A percentile compares a stretch with the other conserved stretches of the same genome.
These are phyloP conservation scores for Chelonus formosanus DNA, from an alignment of 2,888 invertebrate species.

Conservation along the genomic window DNA sequence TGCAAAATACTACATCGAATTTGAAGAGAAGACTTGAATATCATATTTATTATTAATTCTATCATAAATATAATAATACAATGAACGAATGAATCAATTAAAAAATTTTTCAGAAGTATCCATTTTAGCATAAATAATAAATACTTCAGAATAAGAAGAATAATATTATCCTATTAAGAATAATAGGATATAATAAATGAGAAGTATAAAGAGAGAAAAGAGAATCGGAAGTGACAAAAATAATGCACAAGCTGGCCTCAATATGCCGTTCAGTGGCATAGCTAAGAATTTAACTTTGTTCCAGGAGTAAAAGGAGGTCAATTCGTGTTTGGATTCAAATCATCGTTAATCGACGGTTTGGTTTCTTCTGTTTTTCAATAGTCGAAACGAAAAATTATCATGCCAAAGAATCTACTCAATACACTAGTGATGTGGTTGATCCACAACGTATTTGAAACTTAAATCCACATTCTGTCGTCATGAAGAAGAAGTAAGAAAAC, in stretches of 20 bases:
- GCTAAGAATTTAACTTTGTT: constrained; percentile 3
- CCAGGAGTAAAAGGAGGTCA: not conserved
- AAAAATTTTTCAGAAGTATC: no score
- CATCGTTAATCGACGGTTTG: not conserved
- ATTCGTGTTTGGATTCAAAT: not conserved
- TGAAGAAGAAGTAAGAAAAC: not conserved
- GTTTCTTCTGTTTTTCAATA: not conserved
- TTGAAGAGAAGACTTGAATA: no score
- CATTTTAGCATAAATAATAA: no score
- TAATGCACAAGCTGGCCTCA: constrained; percentile 12
- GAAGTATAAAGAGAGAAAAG: not conserved
- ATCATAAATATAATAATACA: no score
- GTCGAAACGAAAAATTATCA: no score
- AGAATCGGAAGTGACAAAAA: constrained; percentile 7
- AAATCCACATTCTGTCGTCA: not conserved
- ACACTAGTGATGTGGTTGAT: no score
- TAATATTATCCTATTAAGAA: not conserved
- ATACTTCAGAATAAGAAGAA: no score
- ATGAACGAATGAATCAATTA: no score
- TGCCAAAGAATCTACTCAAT: not conserved
- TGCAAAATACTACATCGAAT: no score
- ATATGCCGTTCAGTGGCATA: not conserved
- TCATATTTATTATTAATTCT: no score
- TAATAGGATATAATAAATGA: not conserved
- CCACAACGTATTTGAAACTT: no score